Evolutionary conservation across 2,888 invertebrate species (phyloP).

Genomic region (Eledona agricola): DNA sequence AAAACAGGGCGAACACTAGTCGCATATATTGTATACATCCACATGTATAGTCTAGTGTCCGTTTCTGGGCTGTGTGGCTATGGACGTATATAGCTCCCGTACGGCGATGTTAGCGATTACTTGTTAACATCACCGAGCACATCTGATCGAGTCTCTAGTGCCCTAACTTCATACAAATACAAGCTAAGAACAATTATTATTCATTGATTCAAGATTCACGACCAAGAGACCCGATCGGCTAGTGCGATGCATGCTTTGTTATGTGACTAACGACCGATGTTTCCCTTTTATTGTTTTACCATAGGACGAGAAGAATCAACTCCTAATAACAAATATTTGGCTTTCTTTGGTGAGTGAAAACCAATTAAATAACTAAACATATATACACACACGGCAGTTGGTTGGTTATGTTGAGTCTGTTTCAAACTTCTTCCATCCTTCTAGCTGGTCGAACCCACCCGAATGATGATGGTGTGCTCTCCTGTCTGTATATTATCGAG

Average conservation of each 20-base stretch:
- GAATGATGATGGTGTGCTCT: constrained; percentile 55
- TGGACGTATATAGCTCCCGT: constrained; percentile 58
- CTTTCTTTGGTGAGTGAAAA: constrained; percentile 90
- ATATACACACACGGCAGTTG: constrained; percentile 63
- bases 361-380: constrained; percentile 62
- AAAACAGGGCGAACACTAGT: constrained; percentile 57
- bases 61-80: constrained; percentile 61
- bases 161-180: neutral
- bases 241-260: constrained; percentile 61
- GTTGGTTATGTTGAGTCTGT: constrained; percentile 55
- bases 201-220: too few relatives aligned
- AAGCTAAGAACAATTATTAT: too few relatives aligned
- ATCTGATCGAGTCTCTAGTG: constrained; percentile 30
- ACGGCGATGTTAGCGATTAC: constrained; percentile 40
- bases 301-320: constrained; percentile 96
- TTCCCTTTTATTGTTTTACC: constrained; percentile 79
- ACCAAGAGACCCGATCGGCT: constrained; percentile 44
- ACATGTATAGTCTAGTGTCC: constrained; percentile 59
- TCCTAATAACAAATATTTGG: constrained; percentile 95
- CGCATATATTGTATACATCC: too few relatives aligned
- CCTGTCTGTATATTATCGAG: constrained; percentile 48
- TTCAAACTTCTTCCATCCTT: constrained; percentile 54
- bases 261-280: constrained; percentile 66
- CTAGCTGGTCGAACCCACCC: constrained; percentile 53
- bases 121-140: constrained; percentile 33